These are phyloP conservation scores for Argyra leucocephala DNA, from an alignment of 2,888 invertebrate genomes.

Conservation along the genomic window DNA sequence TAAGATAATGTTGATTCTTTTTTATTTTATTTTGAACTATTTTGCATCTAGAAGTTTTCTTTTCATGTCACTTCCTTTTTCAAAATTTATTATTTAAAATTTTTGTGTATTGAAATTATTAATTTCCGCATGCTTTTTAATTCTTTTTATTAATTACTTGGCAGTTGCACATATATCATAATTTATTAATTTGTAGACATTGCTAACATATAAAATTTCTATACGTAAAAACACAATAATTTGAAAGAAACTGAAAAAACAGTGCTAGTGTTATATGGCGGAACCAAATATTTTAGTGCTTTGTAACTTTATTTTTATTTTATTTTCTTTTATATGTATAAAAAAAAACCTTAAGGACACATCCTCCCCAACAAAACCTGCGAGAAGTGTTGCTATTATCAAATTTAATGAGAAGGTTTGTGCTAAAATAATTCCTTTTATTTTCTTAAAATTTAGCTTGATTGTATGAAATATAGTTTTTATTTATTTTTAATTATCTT, in stretches of 20 bases:
- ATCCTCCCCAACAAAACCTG: constrained; percentile 9
- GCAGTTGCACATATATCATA: too few relatives aligned
- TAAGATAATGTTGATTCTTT: constrained; percentile 24
- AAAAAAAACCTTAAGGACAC: neutral
- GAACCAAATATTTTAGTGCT: neutral
- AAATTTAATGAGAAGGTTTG: constrained; percentile 47
- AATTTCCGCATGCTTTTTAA: too few relatives aligned
- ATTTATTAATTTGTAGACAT: too few relatives aligned
- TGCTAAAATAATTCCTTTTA: constrained; percentile 10
- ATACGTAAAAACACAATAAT: too few relatives aligned
- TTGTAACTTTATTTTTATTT: constrained; percentile 6
- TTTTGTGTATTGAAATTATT: too few relatives aligned
- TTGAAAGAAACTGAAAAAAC: too few relatives aligned
- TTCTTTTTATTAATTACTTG: too few relatives aligned
- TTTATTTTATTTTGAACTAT: too few relatives aligned
- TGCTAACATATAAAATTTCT: too few relatives aligned
- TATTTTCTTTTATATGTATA: neutral
- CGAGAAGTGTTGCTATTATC: constrained; percentile 45
- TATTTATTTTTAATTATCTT: neutral
- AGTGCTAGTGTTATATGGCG: constrained; percentile 25
- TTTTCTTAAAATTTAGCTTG: constrained; percentile 10
- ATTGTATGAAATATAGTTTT: constrained; percentile 7
- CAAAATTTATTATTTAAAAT: too few relatives aligned
- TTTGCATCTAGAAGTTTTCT: too few relatives aligned
- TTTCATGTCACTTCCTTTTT: too few relatives aligned